Conservation (phyloP, 2,888 invertebrate species). For the Clistopyga incitator region DNA sequence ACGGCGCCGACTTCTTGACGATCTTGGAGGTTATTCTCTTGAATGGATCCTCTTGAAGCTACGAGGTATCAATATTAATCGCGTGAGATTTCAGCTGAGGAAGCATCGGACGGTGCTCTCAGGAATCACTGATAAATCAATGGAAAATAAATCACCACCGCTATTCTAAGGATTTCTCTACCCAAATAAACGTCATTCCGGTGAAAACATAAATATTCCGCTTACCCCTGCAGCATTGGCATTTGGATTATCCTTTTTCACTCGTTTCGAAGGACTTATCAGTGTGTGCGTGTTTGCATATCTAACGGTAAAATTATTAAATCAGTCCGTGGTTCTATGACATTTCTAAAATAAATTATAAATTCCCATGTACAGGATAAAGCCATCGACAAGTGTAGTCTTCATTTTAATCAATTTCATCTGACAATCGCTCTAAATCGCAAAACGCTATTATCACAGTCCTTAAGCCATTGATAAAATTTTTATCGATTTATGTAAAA, state of each 20-base stretch:
- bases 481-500: too few species aligned
- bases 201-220: conserved; percentile 37
- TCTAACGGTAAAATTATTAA: conserved; percentile 76
- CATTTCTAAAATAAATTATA: background rate
- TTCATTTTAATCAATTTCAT: background rate
- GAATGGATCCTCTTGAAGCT: conserved; percentile 87
- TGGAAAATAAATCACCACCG: conserved; percentile 24
- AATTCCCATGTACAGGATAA: background rate
- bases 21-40: conserved; percentile 88
- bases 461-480: too few species aligned
- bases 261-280: conserved; percentile 91
- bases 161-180: conserved; percentile 1
- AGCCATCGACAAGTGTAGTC: background rate
- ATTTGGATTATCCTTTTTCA: conserved; percentile 87
- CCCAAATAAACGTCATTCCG: conserved; percentile 5
- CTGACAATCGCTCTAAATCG: background rate
- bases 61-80: conserved; percentile 33
- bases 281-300: conserved; percentile 90
- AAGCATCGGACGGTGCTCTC: conserved; percentile 23
- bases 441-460: too few species aligned
- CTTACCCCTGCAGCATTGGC: conserved; percentile 80
- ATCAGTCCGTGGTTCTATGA: conserved; percentile 49
- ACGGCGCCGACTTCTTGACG: conserved; percentile 83
- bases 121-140: conserved; percentile 23
- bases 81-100: conserved; percentile 24